These are phyloP conservation scores for Opisthocomus hoazin DNA, from an alignment of 2,113 vertebrate species.

Conservation along the genomic window DNA sequence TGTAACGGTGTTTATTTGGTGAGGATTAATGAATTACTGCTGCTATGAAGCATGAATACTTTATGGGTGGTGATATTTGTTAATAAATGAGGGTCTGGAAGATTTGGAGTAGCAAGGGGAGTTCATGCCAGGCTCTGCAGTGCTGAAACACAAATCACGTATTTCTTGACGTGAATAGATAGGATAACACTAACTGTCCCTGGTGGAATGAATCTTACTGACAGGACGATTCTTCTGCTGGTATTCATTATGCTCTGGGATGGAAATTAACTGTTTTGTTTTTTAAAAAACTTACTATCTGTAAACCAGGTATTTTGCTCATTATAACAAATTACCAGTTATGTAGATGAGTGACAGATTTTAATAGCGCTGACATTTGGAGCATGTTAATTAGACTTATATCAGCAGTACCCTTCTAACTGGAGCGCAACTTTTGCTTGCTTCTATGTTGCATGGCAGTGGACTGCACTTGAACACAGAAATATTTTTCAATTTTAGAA, in stretches of 20 bases:
- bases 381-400: background rate
- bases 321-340: background rate
- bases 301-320: background rate
- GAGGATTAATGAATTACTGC: background rate
- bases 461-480: background rate
- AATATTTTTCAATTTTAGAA: background rate
- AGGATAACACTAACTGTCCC: background rate
- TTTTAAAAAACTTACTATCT: background rate
- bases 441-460: background rate
- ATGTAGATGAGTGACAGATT: background rate
- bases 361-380: background rate
- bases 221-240: background rate
- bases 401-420: background rate
- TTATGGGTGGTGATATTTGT: background rate
- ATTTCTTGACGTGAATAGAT: background rate
- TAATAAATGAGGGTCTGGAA: background rate
- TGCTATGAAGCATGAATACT: background rate
- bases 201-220: background rate
- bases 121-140: background rate
- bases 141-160: background rate
- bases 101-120: background rate
- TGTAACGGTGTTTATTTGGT: background rate
- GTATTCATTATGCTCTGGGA: background rate
- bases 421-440: background rate
- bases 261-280: background rate